These are phyloP conservation scores for Drosophila tani DNA, from an alignment of 1,140 invertebrate genomes.

Conservation along the genomic window DNA sequence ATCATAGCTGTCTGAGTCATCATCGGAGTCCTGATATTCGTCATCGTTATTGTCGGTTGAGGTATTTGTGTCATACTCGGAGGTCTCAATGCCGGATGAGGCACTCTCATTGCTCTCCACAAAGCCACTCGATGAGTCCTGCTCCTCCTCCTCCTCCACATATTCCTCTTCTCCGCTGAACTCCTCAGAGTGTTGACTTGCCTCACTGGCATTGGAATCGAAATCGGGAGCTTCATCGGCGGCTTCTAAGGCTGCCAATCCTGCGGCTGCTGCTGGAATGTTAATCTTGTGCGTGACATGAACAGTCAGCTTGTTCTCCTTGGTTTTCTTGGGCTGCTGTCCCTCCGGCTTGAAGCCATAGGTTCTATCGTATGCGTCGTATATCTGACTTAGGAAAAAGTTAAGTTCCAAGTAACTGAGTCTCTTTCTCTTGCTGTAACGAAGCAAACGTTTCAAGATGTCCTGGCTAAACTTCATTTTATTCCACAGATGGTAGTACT, in stretches of 20 bases:
- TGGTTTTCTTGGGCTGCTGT: neutral
- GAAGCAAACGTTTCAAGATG: conserved; percentile 7
- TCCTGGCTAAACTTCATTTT: conserved; percentile 32
- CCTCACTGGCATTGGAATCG: neutral
- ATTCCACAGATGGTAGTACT: conserved; percentile 8
- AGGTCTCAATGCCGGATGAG: conserved; percentile 77
- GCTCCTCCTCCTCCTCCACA: neutral
- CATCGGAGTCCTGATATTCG: conserved; percentile 3
- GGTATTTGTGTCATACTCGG: conserved; percentile 43
- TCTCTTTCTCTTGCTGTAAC: neutral
- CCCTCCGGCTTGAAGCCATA: neutral
- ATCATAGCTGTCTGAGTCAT: neutral
- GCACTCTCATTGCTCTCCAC: conserved; percentile 66
- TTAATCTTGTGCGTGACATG: conserved; percentile 57
- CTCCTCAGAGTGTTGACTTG: neutral
- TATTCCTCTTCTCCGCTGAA: neutral
- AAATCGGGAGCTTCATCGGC: neutral
- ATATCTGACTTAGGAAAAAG: neutral
- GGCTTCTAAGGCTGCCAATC: neutral
- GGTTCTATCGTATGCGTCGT: neutral
- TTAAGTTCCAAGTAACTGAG: neutral
- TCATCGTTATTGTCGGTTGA: neutral
- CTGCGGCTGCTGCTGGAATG: conserved; percentile 23
- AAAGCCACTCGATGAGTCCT: conserved; percentile 63
- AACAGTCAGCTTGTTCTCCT: conserved; percentile 39